Evolutionary conservation across 2,888 invertebrate genomes (phyloP), one percentile per base, ranked within the genome.

Genomic region (Tholera decimalis): DNA sequence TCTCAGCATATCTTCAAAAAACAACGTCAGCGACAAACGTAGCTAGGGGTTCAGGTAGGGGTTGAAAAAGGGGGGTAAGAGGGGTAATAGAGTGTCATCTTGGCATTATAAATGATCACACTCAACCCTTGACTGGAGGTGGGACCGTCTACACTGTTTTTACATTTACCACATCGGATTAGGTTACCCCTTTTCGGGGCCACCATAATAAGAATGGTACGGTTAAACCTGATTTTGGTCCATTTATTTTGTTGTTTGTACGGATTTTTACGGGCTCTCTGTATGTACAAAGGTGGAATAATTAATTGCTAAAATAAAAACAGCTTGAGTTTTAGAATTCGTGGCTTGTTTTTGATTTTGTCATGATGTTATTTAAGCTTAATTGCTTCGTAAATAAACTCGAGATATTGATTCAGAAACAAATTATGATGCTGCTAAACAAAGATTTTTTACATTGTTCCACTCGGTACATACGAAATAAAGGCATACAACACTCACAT

Each of bases 31-130:
- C 54, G 64, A 66, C 50, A 73, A 68, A 60, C 47, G 56, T 50
- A 56, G 28, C 43, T 26, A 46, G 26, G 24, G 22, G 22, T 20
- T 18, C 51, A 46, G 62, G 44, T 44, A 9, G 69, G 57, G 44
- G 49, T 39, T 41, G 46, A 33, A 18, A 15, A 28, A 47, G 22
- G 62, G 73, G 86, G 72, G 47, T 93, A 93, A 94, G 46, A 35
- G 15, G 61, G 68, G 73, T 94, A 95, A 95, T 94, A 93, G 91
- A 93, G 93, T 95, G 95, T 95, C 95, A 94, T 92, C 93, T 92
- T 89, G 91, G 86, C 88, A 87, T 95, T 90, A 95, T 89, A 93
- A 95, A 95, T 94, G 95, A 93, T 92, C 89, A 78, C 78, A 80
- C 87, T 87, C 85, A 80, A 83, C 86, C 89, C 85, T 84, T 74